A percentile compares a stretch with the other conserved stretches of the same genome.
phyloP scores from a whole-genome alignment of 2,113 vertebrate genomes.

The Nycticryphes semicollaris region DNA sequence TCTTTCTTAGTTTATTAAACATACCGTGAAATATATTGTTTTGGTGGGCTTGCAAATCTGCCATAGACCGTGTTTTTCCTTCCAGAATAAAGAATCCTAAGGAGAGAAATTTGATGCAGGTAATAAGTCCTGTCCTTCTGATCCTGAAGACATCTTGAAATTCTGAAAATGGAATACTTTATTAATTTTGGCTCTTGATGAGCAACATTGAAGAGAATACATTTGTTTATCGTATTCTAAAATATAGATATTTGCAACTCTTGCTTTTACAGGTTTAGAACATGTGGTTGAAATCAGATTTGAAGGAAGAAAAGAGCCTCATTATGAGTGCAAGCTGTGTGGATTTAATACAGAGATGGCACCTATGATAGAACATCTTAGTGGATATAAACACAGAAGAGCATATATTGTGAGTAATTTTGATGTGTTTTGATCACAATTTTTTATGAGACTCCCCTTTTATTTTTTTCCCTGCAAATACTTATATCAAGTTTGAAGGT shows the following conservation, averaged over 20 bases:
- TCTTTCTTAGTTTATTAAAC: not conserved
- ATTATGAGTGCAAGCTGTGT: constrained; percentile 59
- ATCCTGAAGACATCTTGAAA: not conserved
- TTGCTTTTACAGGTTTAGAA: constrained; percentile 49
- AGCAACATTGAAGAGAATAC: not conserved
- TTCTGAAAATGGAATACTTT: not conserved
- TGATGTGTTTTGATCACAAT: not conserved
- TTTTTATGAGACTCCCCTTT: not conserved
- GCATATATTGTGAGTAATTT: constrained; percentile 49
- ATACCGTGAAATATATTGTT: not conserved
- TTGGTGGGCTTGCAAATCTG: not conserved
- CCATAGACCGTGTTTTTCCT: not conserved
- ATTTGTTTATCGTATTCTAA: not conserved
- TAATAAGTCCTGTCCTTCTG: not conserved
- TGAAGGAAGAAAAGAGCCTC: constrained; percentile 34
- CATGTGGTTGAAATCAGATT: constrained; percentile 56
- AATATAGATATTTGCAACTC: not conserved
- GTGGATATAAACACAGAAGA: constrained; percentile 63
- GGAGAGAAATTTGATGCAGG: not conserved
- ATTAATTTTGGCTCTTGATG: not conserved
- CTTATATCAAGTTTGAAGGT: not conserved
- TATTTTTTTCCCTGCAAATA: not conserved
- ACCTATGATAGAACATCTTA: constrained; percentile 66
- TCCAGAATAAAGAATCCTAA: not conserved
- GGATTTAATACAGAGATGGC: constrained; percentile 33